Conservation (phyloP, 2,888 invertebrate species). For the Hofmannophila pseudospretella region DNA sequence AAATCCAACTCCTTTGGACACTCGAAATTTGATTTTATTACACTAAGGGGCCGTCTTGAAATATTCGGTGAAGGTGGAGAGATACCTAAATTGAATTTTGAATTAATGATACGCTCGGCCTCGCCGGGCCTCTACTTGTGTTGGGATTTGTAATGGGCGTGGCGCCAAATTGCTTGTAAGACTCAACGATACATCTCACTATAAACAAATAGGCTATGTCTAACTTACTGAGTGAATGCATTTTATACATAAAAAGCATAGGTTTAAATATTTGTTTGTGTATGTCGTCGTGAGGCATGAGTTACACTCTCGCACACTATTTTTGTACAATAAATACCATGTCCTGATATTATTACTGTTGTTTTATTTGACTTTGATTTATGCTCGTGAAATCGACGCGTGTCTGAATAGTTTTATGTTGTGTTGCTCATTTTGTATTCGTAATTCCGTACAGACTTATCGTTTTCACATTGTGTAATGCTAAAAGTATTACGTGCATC, state of each 20-base stretch:
- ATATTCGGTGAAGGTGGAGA: slow-evolving; percentile 10
- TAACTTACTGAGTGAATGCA: slow-evolving; percentile 74
- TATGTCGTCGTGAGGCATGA: slow-evolving; percentile 66
- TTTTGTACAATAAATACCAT: slow-evolving; percentile 78
- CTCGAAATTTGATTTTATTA: slow-evolving; percentile 8
- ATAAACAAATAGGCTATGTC: slow-evolving; percentile 70
- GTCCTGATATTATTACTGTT: slow-evolving; percentile 59
- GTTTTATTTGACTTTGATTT: slow-evolving; percentile 57
- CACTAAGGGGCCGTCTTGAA: slow-evolving; percentile 4
- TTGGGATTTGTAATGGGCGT: slow-evolving; percentile 49
- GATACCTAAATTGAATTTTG: slow-evolving; percentile 22
- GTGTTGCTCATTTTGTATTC: background rate
- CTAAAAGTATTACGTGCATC: background rate
- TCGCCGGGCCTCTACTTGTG: slow-evolving; percentile 43
- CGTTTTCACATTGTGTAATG: background rate
- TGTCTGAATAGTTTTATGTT: slow-evolving; percentile 1
- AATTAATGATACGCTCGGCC: slow-evolving; percentile 22
- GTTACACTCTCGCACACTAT: slow-evolving; percentile 76
- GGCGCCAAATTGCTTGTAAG: slow-evolving; percentile 59
- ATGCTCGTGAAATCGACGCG: slow-evolving; percentile 5
- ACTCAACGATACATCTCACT: slow-evolving; percentile 70
- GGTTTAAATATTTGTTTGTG: slow-evolving; percentile 71
- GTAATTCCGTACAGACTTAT: background rate
- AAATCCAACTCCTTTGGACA: slow-evolving; percentile 6
- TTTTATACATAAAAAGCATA: slow-evolving; percentile 70